Evolutionary conservation across 2,113 vertebrate genomes (phyloP), one percentile per base, ranked within the genome.

Genomic region (Petrocephalus zakoni): DNA sequence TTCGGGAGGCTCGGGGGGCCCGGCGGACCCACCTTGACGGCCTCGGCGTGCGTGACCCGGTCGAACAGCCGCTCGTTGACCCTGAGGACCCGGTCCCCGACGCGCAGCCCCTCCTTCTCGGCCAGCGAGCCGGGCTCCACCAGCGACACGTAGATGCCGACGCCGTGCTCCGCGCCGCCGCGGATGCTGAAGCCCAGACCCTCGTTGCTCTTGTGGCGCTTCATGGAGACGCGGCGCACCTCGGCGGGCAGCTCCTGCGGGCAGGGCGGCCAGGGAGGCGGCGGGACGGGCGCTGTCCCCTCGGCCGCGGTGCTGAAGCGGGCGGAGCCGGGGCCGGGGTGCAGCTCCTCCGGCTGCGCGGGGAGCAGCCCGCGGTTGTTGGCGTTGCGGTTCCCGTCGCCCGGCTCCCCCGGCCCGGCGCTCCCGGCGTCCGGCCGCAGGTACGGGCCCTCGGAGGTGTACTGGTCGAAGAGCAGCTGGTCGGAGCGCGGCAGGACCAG

Each of bases 101-200:
- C 95, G 3, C 95, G 93, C 85, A 99, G 93, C 75, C 97, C 98
- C 89, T 98, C 97, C 86, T 96, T 95, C 92, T 98, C 97, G 0
- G 97, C 97, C 88, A 97, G 94, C 0, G 98, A 98, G 42, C 96
- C 97, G 0, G 97, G 97, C 82, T 98, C 97, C 93, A 99, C 97
- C 0, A 98, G 94, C 2, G 97, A 98, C 90, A 99, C 97, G 86
- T 97, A 98, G 95, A 99, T 98, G 0, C 97, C 97, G 88, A 98
- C 97, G 1, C 97, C 97, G 91, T 98, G 98, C 93, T 99, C 98
- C 1, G 97, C 95, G 0, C 98, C 97, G 0, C 98, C 98, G 4
- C 98, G 97, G 92, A 99, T 98, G 92, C 97, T 98, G 95, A 99
- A 98, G 46, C 97, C 98, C 91, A 99, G 92, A 0, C 98, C 98